Evolutionary conservation across 2,888 invertebrate genomes (phyloP), one percentile per base, ranked within the genome.

Genomic region (Meandrusa payeni): DNA sequence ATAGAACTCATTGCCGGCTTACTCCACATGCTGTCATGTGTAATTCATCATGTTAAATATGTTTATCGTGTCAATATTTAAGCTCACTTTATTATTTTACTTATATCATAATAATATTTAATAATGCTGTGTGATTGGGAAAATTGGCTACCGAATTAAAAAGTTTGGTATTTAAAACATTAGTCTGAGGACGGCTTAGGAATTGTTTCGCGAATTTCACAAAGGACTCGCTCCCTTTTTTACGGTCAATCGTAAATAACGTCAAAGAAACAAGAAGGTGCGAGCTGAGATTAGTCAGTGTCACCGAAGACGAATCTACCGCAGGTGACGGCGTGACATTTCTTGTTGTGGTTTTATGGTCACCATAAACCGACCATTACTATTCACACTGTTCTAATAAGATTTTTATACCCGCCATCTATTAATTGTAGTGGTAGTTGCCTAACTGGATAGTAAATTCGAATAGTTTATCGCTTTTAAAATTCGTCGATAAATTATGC

Each of bases 321-420:
- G 46, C 50, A 53, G 63, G 64, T 65, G 63, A 67, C 63, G 57
- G 61, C 61, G 68, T 64, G 72, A 75, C 69, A 67, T 64, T 49
- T 62, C 68, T 68, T 74, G 74, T 75, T 69, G 68, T 69, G 64
- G 59, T 64, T 82, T 80, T 77, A 81, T 74, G 56, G 64, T 51
- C 46, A 43, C 63, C 57, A 73, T 81, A 80, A 80, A 78, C 62
- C 52, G 61, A 58, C 66, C 61, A 72, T 77, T 75, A 75, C 71
- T 62, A 77, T 81, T 77, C 76, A 77, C 74, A 72, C 69, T 63
- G 65, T 69, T 74, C 68, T 76, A 71, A 76, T 76, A 72, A 72
- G 69, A 71, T 71, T 79, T 76, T 76, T 79, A 77, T 75, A 63
- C 61, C n/a, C n/a, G 15, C 61, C 64, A 57, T 47, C 65, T 59